Conservation (phyloP, 2,113 vertebrate genomes). For the Scartelaos histophorus region DNA sequence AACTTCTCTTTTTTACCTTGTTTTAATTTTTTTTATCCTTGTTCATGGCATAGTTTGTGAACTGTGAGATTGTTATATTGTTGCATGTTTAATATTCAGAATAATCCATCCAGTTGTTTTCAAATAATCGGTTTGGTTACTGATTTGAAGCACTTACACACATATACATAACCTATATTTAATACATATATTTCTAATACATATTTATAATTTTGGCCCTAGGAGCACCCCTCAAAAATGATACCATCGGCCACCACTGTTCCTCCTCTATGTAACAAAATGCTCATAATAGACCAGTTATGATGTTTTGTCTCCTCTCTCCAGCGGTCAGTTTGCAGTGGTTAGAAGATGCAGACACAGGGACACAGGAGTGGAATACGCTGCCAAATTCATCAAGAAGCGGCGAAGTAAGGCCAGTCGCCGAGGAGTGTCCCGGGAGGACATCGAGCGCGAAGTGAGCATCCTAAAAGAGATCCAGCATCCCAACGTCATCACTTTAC, state of each 20-base stretch:
- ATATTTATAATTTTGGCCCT: too few species aligned
- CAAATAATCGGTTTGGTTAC: not conserved
- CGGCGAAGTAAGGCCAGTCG: conserved; percentile 92
- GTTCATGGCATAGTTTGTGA: too few species aligned
- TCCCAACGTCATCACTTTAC: conserved; percentile 92
- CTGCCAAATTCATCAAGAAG: conserved; percentile 97
- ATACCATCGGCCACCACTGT: too few species aligned
- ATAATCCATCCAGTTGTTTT: not conserved
- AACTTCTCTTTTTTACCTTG: too few species aligned
- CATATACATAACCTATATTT: too few species aligned
- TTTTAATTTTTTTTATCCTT: too few species aligned
- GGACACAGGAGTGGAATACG: conserved; percentile 83
- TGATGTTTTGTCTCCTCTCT: not conserved
- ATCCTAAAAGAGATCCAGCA: conserved; percentile 95
- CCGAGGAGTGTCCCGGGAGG: conserved; percentile 89
- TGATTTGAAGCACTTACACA: too few species aligned
- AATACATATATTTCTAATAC: too few species aligned
- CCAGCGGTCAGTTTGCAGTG: conserved; percentile 93
- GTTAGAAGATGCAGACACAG: conserved; percentile 93
- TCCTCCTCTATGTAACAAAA: not conserved
- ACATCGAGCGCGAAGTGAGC: conserved; percentile 94
- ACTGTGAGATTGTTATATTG: too few species aligned
- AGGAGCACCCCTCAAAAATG: too few species aligned
- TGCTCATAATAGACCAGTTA: not conserved
- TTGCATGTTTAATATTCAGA: too few species aligned